These are phyloP conservation scores for Lamprologus sp. DNA, from an alignment of 2,113 vertebrate species.

Conservation along the genomic window DNA sequence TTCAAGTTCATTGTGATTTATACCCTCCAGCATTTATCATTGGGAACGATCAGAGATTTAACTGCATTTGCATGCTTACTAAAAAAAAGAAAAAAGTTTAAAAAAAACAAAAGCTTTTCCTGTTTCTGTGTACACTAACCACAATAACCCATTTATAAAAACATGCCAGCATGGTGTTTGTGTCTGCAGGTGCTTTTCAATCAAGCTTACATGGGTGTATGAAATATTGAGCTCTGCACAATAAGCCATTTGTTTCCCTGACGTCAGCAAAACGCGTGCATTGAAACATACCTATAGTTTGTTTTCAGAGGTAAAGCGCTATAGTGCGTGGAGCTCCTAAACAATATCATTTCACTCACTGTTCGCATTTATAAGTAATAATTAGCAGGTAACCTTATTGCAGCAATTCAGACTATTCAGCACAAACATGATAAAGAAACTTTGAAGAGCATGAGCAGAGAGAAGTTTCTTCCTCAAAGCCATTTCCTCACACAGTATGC, in stretches of 20 bases:
- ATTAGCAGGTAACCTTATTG: not conserved
- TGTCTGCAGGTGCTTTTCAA: not conserved
- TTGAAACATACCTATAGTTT: not conserved
- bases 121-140: not conserved
- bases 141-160: not conserved
- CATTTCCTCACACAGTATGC: not conserved
- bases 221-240: not conserved
- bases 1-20: not conserved
- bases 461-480: not conserved
- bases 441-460: not conserved
- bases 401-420: not conserved
- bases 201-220: not conserved
- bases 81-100: accelerated
- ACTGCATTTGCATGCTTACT: not conserved
- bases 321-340: not conserved
- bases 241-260: not conserved
- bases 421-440: not conserved
- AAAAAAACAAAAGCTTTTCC: not conserved
- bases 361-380: not conserved
- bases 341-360: not conserved
- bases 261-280: accelerated
- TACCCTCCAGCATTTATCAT: not conserved
- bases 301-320: not conserved
- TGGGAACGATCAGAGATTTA: not conserved
- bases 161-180: not conserved